Base-by-base conservation (phyloP, 2,888 invertebrate species). In the Lasioglossum lativentre region DNA sequence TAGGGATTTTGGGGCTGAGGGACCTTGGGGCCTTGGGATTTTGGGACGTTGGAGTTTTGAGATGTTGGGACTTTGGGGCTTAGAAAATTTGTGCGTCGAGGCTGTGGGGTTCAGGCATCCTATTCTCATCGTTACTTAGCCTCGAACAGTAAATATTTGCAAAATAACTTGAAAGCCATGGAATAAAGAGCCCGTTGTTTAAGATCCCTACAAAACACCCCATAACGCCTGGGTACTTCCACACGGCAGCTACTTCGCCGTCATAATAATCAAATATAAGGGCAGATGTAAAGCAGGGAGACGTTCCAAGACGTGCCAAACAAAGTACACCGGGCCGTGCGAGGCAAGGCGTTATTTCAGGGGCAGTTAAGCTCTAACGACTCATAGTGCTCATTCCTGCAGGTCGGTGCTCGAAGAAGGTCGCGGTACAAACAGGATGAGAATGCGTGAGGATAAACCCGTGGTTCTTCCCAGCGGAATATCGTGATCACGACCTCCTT, bases 311-410 rank as follows among this genome's bases (percentile, higher is more conserved):
- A 27, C 75, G 75, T 2, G 56, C 75, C 78, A 79, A 79, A 84
- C 84, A 85, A 84, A 84, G 72, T 79, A 75, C 85, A 72, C 72
- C 85, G 47, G 45, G 68, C 73, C 72, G 75, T 84, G 56, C 78
- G 47, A 75, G 66, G 12, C 40, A 27, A 16, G 72, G 52, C 78
- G 85, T 85, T 84, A 79, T 84, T 85, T 75, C 75, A 84, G 84
- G 79, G 79, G 72, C 84, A 84, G 84, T 85, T 85, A 85, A 85
- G 79, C 27, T 73, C 75, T 70, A 85, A 85, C 84, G 85, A 84
- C 78, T 75, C 27, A 23, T n/a, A n/a, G 52, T 10, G 34, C n/a
- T 63, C 40, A 56, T 63, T 63, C n/a, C 47, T n/a, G 72, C 23
- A 34, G 3, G 52, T 52, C 8, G 52, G 19, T 23, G 76, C 66